Evolutionary conservation across 2,888 invertebrate species (phyloP).

Genomic region (Ectemnius cavifrons): DNA sequence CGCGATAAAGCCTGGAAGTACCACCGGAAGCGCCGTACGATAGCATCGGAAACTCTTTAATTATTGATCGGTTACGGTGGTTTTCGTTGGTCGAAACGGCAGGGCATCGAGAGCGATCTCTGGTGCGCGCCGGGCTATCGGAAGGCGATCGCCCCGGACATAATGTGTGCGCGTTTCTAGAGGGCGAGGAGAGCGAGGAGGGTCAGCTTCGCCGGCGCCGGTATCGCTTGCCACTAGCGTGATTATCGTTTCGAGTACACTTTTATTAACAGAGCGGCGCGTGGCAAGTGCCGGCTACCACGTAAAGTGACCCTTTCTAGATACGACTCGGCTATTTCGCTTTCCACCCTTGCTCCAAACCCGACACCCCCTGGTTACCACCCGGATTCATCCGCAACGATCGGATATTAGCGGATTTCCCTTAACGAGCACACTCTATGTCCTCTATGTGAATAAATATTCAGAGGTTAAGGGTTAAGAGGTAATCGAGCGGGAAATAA

Average conservation of each 20-base stretch:
- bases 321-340: conserved; percentile 36
- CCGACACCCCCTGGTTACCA: neutral
- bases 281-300: conserved; percentile 10
- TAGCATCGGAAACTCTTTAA: conserved; percentile 26
- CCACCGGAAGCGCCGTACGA: neutral
- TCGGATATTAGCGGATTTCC: too few species aligned
- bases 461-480: too few species aligned
- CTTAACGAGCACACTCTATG: too few species aligned
- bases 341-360: conserved; percentile 19
- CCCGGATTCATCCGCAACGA: too few species aligned
- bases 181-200: neutral
- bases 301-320: conserved; percentile 32
- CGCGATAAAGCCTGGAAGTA: conserved; percentile 8
- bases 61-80: conserved; percentile 39
- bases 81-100: conserved; percentile 15
- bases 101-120: neutral
- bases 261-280: conserved; percentile 44
- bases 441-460: conserved; percentile 40
- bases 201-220: neutral
- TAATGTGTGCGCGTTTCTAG: neutral
- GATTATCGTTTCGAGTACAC: conserved; percentile 41
- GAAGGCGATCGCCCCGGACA: neutral
- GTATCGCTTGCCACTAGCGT: conserved; percentile 5
- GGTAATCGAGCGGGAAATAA: too few species aligned
- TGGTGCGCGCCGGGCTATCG: conserved; percentile 22